These are phyloP conservation scores for Drosophila ohnishii DNA, from an alignment of 1,140 invertebrate species.

Conservation along the genomic window DNA sequence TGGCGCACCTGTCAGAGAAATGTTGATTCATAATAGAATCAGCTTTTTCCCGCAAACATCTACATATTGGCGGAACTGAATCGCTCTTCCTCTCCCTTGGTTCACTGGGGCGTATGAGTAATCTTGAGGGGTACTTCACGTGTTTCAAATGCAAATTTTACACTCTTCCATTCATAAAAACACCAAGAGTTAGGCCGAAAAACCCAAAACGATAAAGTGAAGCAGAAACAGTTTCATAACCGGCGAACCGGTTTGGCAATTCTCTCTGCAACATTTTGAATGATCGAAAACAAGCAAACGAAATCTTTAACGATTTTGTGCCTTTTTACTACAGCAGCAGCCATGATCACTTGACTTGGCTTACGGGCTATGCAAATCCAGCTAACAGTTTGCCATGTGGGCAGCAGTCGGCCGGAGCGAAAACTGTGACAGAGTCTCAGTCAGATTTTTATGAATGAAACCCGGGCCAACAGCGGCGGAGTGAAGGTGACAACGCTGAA, in stretches of 20 bases:
- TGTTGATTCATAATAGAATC: slow-evolving; percentile 59
- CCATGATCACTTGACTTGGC: slow-evolving; percentile 61
- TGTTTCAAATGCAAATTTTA: slow-evolving; percentile 57
- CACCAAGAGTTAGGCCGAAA: slow-evolving; percentile 4
- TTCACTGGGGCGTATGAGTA: slow-evolving; percentile 67
- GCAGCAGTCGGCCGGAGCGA: slow-evolving; percentile 38
- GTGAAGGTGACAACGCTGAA: slow-evolving; percentile 32
- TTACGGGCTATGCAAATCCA: slow-evolving; percentile 76
- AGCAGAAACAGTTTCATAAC: slow-evolving; percentile 64
- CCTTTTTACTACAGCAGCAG: slow-evolving; percentile 62
- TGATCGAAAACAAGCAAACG: slow-evolving; percentile 63
- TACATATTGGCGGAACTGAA: slow-evolving; percentile 52
- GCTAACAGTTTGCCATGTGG: slow-evolving; percentile 57
- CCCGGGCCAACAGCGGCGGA: slow-evolving; percentile 7
- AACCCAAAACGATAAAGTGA: slow-evolving; percentile 24
- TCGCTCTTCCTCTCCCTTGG: background rate
- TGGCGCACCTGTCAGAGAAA: slow-evolving; percentile 39
- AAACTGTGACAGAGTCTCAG: slow-evolving; percentile 36
- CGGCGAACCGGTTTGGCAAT: slow-evolving; percentile 58
- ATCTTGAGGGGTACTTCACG: slow-evolving; percentile 43
- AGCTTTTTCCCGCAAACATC: slow-evolving; percentile 23
- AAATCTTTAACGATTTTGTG: slow-evolving; percentile 75
- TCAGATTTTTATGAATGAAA: slow-evolving; percentile 78
- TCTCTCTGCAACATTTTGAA: slow-evolving; percentile 56
- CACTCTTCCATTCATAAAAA: slow-evolving; percentile 70